Evolutionary conservation across 2,797 vertebrate genomes (phyloP).

Genomic region (Xenopus petersii): DNA sequence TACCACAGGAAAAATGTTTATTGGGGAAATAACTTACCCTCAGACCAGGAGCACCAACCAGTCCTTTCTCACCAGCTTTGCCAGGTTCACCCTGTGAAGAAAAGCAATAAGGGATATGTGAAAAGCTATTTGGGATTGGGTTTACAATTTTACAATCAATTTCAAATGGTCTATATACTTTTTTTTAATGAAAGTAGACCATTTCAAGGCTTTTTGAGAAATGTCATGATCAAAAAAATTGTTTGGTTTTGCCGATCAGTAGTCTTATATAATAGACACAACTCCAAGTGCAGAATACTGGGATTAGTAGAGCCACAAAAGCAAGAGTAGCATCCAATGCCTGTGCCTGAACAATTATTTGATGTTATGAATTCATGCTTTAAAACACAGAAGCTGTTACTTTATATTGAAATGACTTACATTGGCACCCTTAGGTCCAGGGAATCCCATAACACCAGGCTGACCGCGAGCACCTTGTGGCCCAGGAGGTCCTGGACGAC

Average conservation of each 20-base stretch:
- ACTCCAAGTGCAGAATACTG: neutral
- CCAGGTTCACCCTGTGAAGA: conserved; percentile 80
- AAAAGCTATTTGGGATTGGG: no score
- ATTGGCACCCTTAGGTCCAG: conserved; percentile 89
- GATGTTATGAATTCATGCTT: neutral
- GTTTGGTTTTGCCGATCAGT: no score
- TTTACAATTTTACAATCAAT: no score
- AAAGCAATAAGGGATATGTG: neutral
- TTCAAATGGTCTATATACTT: no score
- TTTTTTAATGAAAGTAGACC: no score
- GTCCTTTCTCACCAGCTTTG: conserved; percentile 90
- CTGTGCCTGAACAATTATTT: neutral
- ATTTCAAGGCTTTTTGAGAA: no score
- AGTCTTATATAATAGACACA: no score
- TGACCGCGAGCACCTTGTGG: conserved; percentile 89
- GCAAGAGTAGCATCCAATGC: neutral
- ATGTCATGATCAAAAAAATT: no score
- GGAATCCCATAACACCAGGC: conserved; percentile 96
- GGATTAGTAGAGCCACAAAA: neutral
- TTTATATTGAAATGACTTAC: conserved; percentile 66
- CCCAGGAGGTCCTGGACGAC: conserved; percentile 88
- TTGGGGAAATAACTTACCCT: conserved; percentile 72
- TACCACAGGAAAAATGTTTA: no score
- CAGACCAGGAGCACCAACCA: conserved; percentile 84
- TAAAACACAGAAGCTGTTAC: neutral